Percentiles rank a stretch among this genome's conserved stretches.
Conservation (phyloP, 2,888 invertebrate species). For the Allygus modestus region DNA sequence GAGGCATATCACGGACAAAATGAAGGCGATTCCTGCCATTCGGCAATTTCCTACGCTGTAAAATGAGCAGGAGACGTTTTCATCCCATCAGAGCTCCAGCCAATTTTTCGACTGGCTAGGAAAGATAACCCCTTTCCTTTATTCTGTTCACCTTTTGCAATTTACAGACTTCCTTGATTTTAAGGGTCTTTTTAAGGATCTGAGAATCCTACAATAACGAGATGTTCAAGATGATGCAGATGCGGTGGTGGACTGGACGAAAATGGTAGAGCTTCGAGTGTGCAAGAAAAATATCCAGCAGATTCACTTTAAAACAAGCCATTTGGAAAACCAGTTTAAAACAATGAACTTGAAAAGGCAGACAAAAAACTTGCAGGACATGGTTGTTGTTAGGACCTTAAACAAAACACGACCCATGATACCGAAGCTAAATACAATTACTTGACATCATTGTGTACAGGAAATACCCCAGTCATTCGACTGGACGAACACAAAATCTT, state of each 20-base stretch:
- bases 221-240: background rate
- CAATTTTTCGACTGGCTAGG: conserved; percentile 38
- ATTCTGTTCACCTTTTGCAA: background rate
- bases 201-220: conserved; percentile 30
- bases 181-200: conserved; percentile 9
- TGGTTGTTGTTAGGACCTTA: background rate
- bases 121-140: conserved; percentile 31
- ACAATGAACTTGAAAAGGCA: background rate
- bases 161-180: conserved; percentile 32
- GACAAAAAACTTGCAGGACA: background rate
- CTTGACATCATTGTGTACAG: conserved; percentile 18
- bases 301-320: no score
- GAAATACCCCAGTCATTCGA: background rate
- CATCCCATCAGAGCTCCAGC: conserved; percentile 29
- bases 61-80: conserved; percentile 42
- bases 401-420: background rate
- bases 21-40: conserved; percentile 49
- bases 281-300: background rate
- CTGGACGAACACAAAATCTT: background rate
- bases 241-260: conserved; percentile 23
- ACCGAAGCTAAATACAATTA: conserved; percentile 5
- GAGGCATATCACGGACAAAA: conserved; percentile 28
- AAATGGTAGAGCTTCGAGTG: conserved; percentile 11
- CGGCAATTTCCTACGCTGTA: conserved; percentile 27
- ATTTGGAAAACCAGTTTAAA: no score